Percentiles rank a stretch among this genome's conserved stretches.
These are phyloP conservation scores for Hydriomena furcata DNA, from an alignment of 2,888 invertebrate species.

Conservation along the genomic window DNA sequence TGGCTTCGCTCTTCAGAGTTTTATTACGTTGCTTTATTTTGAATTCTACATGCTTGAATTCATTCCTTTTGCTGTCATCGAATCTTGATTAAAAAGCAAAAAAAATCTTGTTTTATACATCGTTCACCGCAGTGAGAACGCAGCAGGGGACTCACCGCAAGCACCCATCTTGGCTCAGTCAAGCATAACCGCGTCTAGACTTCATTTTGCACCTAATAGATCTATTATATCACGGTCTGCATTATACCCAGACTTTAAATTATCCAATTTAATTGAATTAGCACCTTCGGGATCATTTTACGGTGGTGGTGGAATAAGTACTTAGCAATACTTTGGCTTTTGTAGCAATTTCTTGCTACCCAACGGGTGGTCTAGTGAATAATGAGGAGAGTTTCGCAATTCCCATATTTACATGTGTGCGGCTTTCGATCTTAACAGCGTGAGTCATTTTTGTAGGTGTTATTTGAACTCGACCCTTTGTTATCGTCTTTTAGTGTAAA, in stretches of 20 bases:
- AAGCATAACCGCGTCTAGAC: slow-evolving; percentile 79
- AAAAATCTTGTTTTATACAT: slow-evolving; percentile 54
- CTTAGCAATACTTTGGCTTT: slow-evolving; percentile 54
- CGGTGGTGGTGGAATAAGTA: slow-evolving; percentile 43
- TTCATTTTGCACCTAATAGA: slow-evolving; percentile 56
- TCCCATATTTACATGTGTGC: slow-evolving; percentile 14
- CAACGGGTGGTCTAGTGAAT: slow-evolving; percentile 58
- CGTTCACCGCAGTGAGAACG: slow-evolving; percentile 68
- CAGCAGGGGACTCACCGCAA: slow-evolving; percentile 72
- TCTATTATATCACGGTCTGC: slow-evolving; percentile 57
- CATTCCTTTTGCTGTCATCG: slow-evolving; percentile 43
- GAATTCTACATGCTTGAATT: slow-evolving; percentile 22
- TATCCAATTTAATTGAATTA: slow-evolving; percentile 45
- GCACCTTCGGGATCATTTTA: slow-evolving; percentile 45
- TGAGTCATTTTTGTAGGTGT: slow-evolving; percentile 59
- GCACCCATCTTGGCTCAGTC: slow-evolving; percentile 56
- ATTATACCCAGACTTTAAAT: slow-evolving; percentile 57
- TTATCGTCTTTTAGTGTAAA: slow-evolving; percentile 74
- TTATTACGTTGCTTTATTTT: slow-evolving; percentile 31
- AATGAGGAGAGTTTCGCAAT: slow-evolving; percentile 21
- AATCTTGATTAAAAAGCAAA: slow-evolving; percentile 54
- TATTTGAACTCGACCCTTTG: slow-evolving; percentile 62
- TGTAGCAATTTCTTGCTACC: slow-evolving; percentile 45
- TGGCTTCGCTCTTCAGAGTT: neutral
- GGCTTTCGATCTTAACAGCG: slow-evolving; percentile 44